A percentile compares a stretch with the other conserved stretches of the same genome.
These are phyloP conservation scores for Lochmaea capreae DNA, from an alignment of 2,888 invertebrate species.

Conservation along the genomic window DNA sequence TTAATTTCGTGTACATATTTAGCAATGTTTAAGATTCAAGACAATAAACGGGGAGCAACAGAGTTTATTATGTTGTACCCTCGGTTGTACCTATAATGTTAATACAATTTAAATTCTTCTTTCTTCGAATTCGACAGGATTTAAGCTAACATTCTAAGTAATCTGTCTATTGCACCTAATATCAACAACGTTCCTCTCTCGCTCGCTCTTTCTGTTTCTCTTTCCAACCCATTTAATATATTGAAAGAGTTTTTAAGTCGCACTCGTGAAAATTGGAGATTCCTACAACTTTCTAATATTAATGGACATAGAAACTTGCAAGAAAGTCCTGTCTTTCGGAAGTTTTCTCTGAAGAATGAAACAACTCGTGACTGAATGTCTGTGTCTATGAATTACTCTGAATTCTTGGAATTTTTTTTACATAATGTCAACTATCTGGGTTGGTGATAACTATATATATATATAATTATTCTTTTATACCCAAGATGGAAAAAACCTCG, in stretches of 20 bases:
- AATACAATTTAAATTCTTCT: no score
- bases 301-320: constrained; percentile 27
- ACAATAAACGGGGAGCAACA: no score
- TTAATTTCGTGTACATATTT: no score
- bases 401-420: constrained; percentile 13
- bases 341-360: constrained; percentile 24
- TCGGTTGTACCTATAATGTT: no score
- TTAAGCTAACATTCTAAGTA: background rate
- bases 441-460: no score
- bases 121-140: background rate
- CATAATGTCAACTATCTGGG: background rate
- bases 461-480: no score
- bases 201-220: background rate
- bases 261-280: background rate
- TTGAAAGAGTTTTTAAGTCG: constrained; percentile 1
- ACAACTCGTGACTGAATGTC: constrained; percentile 25
- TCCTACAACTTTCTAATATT: constrained; percentile 29
- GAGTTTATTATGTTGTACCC: no score
- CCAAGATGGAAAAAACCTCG: no score
- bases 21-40: no score
- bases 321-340: constrained; percentile 25
- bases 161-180: background rate
- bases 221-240: background rate
- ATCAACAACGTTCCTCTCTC: background rate
- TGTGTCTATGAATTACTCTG: constrained; percentile 12